These are phyloP conservation scores for Phrynocephalus forsythii DNA, from an alignment of 2,797 vertebrate species.

Conservation along the genomic window DNA sequence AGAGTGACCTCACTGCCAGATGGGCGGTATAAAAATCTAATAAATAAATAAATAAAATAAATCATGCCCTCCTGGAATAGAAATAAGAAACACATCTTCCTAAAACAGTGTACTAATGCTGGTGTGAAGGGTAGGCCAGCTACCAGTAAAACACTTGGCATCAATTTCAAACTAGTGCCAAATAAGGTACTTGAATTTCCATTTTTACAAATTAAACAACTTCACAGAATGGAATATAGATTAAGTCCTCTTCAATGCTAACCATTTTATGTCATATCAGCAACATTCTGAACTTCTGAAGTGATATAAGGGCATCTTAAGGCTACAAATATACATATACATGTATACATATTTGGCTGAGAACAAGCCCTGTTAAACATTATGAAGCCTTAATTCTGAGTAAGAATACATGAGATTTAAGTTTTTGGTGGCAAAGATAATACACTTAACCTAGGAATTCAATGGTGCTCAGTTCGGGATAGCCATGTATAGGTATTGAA, in stretches of 20 bases:
- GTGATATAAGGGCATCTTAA: background rate
- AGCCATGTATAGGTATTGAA: background rate
- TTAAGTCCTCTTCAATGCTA: background rate
- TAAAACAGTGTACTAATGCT: background rate
- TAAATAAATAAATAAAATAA: background rate
- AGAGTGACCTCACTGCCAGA: too few relatives aligned
- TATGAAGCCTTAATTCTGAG: background rate
- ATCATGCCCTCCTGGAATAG: constrained; percentile 1
- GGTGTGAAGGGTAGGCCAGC: constrained; percentile 26
- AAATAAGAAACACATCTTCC: background rate
- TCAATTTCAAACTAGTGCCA: background rate
- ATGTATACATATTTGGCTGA: background rate
- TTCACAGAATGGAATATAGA: background rate
- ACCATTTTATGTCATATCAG: background rate
- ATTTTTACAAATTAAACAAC: background rate
- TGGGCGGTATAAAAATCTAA: too few relatives aligned
- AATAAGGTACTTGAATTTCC: constrained; percentile 7
- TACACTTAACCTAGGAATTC: background rate
- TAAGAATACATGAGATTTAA: background rate
- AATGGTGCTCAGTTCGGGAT: background rate
- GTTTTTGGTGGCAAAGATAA: background rate
- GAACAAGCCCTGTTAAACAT: background rate
- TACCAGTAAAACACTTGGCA: constrained; percentile 8
- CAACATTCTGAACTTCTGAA: background rate
- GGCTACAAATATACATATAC: too few relatives aligned